phyloP scores from a whole-genome alignment of 2,797 vertebrate species.

The Melanotaenia trifasciata region DNA sequence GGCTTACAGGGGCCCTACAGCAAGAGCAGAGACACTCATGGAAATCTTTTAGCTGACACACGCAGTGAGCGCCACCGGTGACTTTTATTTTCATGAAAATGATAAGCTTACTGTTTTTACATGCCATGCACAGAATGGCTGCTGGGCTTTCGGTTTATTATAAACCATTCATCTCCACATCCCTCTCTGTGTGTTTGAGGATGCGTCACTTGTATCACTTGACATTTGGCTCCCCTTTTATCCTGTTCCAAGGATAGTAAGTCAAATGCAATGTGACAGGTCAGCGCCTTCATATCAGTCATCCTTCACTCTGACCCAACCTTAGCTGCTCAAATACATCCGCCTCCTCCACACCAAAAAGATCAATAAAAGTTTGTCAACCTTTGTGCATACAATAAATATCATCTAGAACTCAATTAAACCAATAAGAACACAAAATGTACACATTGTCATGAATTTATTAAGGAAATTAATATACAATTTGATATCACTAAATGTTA shows the following conservation, averaged over 20 bases:
- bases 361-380: conserved; percentile 44
- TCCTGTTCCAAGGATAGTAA: conserved; percentile 79
- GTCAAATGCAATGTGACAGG: conserved; percentile 81
- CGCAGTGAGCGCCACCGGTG: conserved; percentile 64
- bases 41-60: conserved; percentile 75
- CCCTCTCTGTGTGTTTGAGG: conserved; percentile 48
- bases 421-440: not conserved
- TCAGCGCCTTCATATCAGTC: conserved; percentile 78
- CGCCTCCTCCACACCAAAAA: conserved; percentile 55
- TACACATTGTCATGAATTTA: not conserved
- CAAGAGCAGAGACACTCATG: conserved; percentile 76
- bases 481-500: conserved; percentile 8
- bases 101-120: conserved; percentile 74
- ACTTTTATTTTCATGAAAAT: conserved; percentile 74
- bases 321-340: conserved; percentile 66
- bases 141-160: conserved; percentile 71
- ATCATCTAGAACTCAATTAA: not conserved
- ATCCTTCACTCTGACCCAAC: conserved; percentile 78
- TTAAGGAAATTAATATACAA: not conserved
- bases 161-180: conserved; percentile 71
- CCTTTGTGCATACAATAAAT: conserved; percentile 6
- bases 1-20: conserved; percentile 78
- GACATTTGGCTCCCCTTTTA: conserved; percentile 81
- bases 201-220: conserved; percentile 80
- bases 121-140: conserved; percentile 70